Evolutionary conservation across 2,113 vertebrate genomes (phyloP), one percentile per base, ranked within the genome.

Genomic region (Uria aalge): DNA sequence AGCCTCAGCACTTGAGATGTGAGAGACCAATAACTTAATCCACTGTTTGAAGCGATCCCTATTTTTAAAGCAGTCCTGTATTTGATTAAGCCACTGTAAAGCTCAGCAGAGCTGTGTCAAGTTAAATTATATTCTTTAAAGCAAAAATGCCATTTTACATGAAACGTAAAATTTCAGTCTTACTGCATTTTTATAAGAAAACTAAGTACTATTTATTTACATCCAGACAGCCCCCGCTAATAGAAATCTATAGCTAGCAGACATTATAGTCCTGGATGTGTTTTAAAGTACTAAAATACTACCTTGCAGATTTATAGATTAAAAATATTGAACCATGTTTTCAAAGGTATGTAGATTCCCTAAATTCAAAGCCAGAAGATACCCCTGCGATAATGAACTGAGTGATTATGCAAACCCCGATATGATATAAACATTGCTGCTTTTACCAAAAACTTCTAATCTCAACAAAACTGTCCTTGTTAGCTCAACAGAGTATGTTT

Each of bases 11-110:
- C 92, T 94, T 85, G 76, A 90, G 94, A 97, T 19, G 84, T 87
- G 91, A 95, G 95, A 95, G 92, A 94, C 91, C 97, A 97, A 97
- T 94, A 96, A 95, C 73, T 90, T 97, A 95, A 97, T 94, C 92
- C 97, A 87, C 94, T 94, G 92, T 95, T 97, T 94, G 89, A 94
- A 96, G 86, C 18, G 6, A 92, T 88, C 53, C 38, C 80, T 92
- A 47, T 85, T 96, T 94, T 96, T 95, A 94, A 96, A 94, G 80
- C 80, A 76, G 81, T 50, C 69, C 92, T 97, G 91, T 73, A 50
- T 96, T 97, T 95, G 94, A 97, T 96, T 97, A 97, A 97, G 89
- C 86, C 89, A 91, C 95, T 66, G 69, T 91, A 97, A 95, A 90
- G 62, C 86, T 85, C 74, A 57, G 57, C 88, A 96, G 95, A 95